phyloP scores from a whole-genome alignment of 2,888 invertebrate species.

The Stictocephala bisonia region DNA sequence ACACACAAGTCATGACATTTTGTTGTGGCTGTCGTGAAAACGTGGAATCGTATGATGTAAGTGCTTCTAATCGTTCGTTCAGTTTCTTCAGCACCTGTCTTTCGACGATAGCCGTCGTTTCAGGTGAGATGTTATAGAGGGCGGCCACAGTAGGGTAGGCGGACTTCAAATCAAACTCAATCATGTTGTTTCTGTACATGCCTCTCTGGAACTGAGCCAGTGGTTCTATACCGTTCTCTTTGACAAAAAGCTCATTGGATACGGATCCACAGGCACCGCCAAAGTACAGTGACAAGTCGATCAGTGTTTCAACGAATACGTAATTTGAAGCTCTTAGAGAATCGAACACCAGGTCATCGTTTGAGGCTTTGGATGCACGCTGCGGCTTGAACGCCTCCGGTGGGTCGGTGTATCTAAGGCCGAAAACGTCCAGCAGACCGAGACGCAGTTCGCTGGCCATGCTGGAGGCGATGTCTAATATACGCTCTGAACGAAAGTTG shows the following conservation, averaged over 20 bases:
- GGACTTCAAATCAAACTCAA: background rate
- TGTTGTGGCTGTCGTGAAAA: background rate
- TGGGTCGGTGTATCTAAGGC: background rate
- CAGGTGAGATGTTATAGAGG: background rate
- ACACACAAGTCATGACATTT: background rate
- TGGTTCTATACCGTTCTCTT: background rate
- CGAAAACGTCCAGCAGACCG: background rate
- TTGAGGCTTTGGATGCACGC: no score
- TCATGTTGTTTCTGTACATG: background rate
- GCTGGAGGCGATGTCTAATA: background rate
- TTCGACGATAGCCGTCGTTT: slow-evolving; percentile 9
- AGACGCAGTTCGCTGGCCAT: background rate
- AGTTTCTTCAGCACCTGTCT: no score
- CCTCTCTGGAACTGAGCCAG: no score
- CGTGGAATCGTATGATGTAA: no score
- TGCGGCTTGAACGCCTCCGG: no score
- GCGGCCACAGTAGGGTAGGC: background rate
- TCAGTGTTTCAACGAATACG: background rate
- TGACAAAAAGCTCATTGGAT: background rate
- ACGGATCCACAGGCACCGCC: background rate
- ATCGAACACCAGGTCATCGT: background rate
- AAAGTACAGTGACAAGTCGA: background rate
- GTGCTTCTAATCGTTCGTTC: no score
- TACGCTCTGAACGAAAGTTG: background rate
- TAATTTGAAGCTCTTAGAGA: background rate